Evolutionary conservation across 2,797 vertebrate species (phyloP).

Genomic region (Uromys caudimaculatus): DNA sequence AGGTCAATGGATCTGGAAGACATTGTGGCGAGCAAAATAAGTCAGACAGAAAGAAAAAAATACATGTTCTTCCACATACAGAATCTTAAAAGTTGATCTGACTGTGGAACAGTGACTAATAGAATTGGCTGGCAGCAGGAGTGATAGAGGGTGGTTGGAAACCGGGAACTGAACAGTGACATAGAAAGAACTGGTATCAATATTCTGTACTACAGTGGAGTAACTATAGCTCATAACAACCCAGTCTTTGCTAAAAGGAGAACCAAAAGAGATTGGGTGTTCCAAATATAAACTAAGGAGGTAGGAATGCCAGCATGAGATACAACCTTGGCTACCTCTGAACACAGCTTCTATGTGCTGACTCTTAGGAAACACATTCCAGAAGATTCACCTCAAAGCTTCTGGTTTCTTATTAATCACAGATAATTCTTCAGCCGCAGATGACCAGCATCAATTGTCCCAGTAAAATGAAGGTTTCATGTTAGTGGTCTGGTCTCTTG

Average conservation of each 20-base stretch:
- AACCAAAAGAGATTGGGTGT: neutral
- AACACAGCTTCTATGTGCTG: neutral
- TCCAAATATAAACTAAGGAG: neutral
- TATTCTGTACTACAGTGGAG: neutral
- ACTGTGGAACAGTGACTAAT: neutral
- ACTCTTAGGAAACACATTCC: neutral
- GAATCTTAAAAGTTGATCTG: neutral
- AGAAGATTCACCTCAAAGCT: neutral
- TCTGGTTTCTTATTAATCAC: neutral
- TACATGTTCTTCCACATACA: neutral
- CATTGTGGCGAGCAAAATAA: neutral
- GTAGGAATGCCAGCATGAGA: neutral
- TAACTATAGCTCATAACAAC: neutral
- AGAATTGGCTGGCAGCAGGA: neutral
- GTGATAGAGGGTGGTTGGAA: neutral
- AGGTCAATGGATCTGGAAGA: neutral
- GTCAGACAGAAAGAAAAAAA: neutral
- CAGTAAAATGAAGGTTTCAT: neutral
- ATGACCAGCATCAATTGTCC: neutral
- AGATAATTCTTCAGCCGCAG: neutral
- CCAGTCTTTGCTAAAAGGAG: neutral
- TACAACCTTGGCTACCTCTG: neutral
- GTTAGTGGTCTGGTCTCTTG: neutral
- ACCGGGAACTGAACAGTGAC: neutral
- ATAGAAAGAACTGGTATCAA: neutral